Conservation (phyloP, 2,113 vertebrate genomes). For the Cisticola juncidis region DNA sequence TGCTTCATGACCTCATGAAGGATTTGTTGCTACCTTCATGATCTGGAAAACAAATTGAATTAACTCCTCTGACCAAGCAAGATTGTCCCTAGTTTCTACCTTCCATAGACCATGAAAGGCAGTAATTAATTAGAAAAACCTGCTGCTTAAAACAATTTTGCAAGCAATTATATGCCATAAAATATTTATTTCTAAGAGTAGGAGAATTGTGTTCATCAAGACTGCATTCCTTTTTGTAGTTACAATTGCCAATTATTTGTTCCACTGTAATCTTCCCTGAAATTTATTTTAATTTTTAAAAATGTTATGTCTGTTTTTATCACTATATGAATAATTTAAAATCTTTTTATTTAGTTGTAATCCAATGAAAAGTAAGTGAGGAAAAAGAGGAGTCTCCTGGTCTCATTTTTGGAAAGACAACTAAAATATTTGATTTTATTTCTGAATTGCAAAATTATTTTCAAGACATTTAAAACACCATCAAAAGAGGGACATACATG, state of each 20-base stretch:
- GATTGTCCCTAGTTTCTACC: background rate
- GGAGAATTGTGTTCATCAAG: background rate
- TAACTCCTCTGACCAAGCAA: background rate
- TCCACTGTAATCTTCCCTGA: background rate
- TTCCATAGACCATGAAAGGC: background rate
- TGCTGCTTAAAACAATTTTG: background rate
- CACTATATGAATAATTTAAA: background rate
- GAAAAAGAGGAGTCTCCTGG: background rate
- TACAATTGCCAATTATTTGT: background rate
- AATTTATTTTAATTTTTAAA: background rate
- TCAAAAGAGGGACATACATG: rapidly evolving
- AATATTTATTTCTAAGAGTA: background rate
- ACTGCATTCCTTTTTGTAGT: background rate
- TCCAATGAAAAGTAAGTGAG: background rate
- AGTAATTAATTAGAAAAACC: background rate
- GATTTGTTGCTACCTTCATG: background rate
- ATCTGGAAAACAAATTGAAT: background rate
- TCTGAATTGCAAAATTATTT: background rate
- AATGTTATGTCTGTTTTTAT: background rate
- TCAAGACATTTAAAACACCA: background rate
- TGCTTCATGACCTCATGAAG: background rate
- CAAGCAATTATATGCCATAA: background rate
- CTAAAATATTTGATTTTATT: background rate
- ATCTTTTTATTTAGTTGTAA: background rate
- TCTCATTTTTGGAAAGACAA: background rate